A percentile compares a stretch with the other conserved stretches of the same genome.
Conservation (phyloP, 1,140 invertebrate genomes). For the Chelonus insularis region DNA sequence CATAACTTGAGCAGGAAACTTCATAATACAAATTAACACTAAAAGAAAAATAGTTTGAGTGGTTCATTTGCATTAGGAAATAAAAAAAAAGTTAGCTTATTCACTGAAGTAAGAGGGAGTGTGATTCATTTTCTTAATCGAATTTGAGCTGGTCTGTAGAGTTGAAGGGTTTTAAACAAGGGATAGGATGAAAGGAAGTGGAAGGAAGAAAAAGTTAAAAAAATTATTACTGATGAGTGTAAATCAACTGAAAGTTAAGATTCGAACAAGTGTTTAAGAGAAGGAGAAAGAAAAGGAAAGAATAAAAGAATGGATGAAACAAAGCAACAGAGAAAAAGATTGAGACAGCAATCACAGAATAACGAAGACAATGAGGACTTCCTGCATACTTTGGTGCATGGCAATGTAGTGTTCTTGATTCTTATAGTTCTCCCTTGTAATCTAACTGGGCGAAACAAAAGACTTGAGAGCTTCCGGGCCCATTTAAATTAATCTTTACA, state of each 20-base stretch:
- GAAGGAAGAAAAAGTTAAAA: neutral
- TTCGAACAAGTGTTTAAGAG: neutral
- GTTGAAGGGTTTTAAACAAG: neutral
- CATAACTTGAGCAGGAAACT: no score
- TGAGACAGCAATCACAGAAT: constrained; percentile 37
- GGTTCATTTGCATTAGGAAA: no score
- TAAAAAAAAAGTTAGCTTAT: no score
- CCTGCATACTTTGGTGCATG: constrained; percentile 41
- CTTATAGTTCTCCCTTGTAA: constrained; percentile 29
- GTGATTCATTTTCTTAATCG: no score
- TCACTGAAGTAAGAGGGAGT: no score
- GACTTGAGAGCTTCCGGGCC: constrained; percentile 6
- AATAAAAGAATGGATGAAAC: no score
- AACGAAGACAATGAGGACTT: constrained; percentile 49
- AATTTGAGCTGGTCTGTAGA: no score
- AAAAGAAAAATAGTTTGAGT: no score
- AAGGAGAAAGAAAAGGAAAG: neutral
- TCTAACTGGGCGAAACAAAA: constrained; percentile 23
- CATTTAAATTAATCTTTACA: constrained; percentile 16
- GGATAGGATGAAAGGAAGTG: neutral
- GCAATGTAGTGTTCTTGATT: constrained; percentile 24
- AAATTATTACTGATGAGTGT: neutral
- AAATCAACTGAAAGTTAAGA: constrained; percentile 1
- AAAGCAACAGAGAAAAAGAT: constrained; percentile 10
- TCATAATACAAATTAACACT: no score